These are phyloP conservation scores for Psephotus haematonotus DNA, from an alignment of 2,113 vertebrate species.

Conservation along the genomic window DNA sequence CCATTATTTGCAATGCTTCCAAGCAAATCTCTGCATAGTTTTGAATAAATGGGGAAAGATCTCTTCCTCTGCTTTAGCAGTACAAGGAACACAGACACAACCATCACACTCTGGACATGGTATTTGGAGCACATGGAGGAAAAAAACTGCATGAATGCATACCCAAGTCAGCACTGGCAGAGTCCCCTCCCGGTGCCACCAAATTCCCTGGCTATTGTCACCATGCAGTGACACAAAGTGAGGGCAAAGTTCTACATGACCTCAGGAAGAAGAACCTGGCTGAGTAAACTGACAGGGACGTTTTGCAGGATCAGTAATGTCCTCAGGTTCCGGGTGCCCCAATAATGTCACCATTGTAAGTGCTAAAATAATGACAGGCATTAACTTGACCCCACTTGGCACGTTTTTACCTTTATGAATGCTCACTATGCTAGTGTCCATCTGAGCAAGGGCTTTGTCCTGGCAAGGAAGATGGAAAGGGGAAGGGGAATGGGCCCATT, in stretches of 20 bases:
- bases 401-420: not conserved
- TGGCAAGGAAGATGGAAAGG: not conserved
- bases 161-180: not conserved
- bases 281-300: not conserved
- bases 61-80: constrained; percentile 19
- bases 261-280: not conserved
- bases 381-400: not conserved
- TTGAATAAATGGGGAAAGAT: not conserved
- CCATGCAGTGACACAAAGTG: not conserved
- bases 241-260: not conserved
- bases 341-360: not conserved
- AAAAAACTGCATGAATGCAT: not conserved
- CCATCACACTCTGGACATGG: not conserved
- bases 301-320: not conserved
- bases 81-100: not conserved
- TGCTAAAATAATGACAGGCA: not conserved
- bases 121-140: not conserved
- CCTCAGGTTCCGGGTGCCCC: not conserved
- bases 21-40: constrained; percentile 21
- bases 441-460: not conserved
- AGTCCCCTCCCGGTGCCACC: not conserved
- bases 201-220: not conserved
- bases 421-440: not conserved
- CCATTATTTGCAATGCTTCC: constrained; percentile 39
- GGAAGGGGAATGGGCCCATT: not conserved